phyloP scores from a whole-genome alignment of 2,888 invertebrate species.

The Netelia virgata region DNA sequence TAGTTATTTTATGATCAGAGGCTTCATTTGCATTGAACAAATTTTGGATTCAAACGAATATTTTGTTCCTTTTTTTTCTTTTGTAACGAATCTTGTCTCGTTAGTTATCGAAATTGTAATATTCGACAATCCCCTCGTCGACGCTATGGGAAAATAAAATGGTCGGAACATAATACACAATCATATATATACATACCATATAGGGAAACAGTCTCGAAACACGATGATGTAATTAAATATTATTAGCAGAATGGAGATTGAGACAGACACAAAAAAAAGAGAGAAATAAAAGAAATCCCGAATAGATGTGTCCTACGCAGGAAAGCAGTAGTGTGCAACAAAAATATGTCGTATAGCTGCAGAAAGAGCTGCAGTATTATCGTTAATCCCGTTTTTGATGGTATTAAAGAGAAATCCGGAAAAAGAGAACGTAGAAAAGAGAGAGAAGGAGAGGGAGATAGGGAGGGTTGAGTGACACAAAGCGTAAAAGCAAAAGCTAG shows the following conservation, averaged over 20 bases:
- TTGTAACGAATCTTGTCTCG: too few relatives aligned
- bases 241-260: conserved; percentile 6
- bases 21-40: too few relatives aligned
- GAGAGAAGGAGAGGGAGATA: conserved; percentile 7
- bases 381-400: conserved; percentile 47
- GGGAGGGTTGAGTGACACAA: conserved; percentile 52
- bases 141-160: too few relatives aligned
- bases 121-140: too few relatives aligned
- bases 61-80: too few relatives aligned
- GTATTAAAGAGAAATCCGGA: conserved; percentile 41
- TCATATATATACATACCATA: background rate
- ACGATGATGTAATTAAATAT: background rate
- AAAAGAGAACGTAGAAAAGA: conserved; percentile 27
- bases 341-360: background rate
- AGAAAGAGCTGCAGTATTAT: conserved; percentile 35
- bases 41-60: too few relatives aligned
- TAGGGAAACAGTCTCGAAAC: background rate
- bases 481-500: conserved; percentile 41
- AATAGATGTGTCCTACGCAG: conserved; percentile 4
- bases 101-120: too few relatives aligned
- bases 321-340: background rate
- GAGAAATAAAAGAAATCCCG: conserved; percentile 13
- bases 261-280: background rate
- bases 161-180: too few relatives aligned
- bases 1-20: too few relatives aligned